Conservation (phyloP, 1,140 invertebrate species). For the Drosophila truncata region DNA sequence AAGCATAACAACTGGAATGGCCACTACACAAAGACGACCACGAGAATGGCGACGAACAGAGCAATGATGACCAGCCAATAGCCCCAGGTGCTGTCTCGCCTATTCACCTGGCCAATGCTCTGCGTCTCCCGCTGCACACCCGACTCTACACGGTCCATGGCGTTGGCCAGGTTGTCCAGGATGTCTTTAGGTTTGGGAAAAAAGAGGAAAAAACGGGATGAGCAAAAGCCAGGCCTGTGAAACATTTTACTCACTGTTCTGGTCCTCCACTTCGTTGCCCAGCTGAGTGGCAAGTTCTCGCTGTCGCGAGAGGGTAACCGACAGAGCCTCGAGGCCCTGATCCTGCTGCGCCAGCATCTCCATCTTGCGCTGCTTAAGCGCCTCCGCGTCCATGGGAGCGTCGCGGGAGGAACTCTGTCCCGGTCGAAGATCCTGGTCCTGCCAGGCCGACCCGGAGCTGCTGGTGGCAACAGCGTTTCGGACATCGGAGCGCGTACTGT, state of each 20-base stretch:
- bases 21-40: conserved; percentile 76
- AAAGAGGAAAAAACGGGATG: conserved; percentile 86
- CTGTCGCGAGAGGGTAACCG: conserved; percentile 91
- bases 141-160: conserved; percentile 90
- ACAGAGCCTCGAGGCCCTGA: conserved; percentile 90
- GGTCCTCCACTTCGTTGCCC: conserved; percentile 91
- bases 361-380: conserved; percentile 77
- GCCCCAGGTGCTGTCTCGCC: conserved; percentile 90
- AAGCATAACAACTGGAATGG: conserved; percentile 31
- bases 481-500: conserved; percentile 35
- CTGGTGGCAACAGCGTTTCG: neutral
- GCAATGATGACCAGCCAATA: conserved; percentile 90
- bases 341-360: conserved; percentile 89
- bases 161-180: conserved; percentile 91
- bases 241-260: conserved; percentile 92
- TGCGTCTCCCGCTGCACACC: conserved; percentile 89
- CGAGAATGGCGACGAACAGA: conserved; percentile 87
- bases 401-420: conserved; percentile 86
- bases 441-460: conserved; percentile 46
- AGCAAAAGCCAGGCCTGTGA: conserved; percentile 89
- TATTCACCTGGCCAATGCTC: conserved; percentile 88
- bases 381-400: conserved; percentile 42
- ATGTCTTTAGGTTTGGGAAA: conserved; percentile 87
- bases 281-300: conserved; percentile 92
- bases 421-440: conserved; percentile 72